Base-by-base conservation (phyloP, 2,888 invertebrate species). In the Volucella inflata region DNA sequence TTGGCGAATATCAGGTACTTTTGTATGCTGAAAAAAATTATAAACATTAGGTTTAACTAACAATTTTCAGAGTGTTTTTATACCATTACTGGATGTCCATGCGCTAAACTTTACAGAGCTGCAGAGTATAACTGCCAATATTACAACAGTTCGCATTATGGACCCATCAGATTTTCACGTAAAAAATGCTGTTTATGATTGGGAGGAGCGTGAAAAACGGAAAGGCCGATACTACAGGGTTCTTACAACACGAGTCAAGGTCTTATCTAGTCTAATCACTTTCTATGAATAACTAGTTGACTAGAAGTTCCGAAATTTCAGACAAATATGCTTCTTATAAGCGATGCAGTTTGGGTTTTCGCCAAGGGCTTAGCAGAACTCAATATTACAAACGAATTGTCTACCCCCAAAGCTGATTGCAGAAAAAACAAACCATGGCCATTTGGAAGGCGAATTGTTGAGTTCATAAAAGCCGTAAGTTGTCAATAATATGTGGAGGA, bases 1-100 rank as follows among this genome's bases (percentile, higher is more conserved):
- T 97, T 88, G 96, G 95, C 8, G 95, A 96, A 89, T 96, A 96
- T 92, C 96, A 96, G 93, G 94, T 94, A 89, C 50, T 17, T 30
- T 30, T 30, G 6, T 6, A 6, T 6, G 4, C 6, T 1, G 6
- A 30, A 30, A 4, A 30, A 30, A 30, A 30, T 30, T 6, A 30
- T 30, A 30, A 30, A 30, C 30, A 6, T 30, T 30, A 6, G 4
- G 0, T 6, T 46, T 55, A 48, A 42, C n/a, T 57, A 1, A 53
- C 16, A 16, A 90, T 91, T 81, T 89, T 88, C 88, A 94, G 94
- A 94, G 94, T 89, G 93, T 94, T 70, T 93, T 94, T 62, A 89
- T 94, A 79, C 93, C 94, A 0, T 91, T 71, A 88, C 90, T 93
- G 89, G 93, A 92, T 71, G 89, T 91, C 0, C 91, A 93, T 53